A percentile compares a stretch with the other conserved stretches of the same genome.
Evolutionary conservation across 1,140 invertebrate genomes (phyloP).

Genomic region (Caenorhabditis tropicalis): DNA sequence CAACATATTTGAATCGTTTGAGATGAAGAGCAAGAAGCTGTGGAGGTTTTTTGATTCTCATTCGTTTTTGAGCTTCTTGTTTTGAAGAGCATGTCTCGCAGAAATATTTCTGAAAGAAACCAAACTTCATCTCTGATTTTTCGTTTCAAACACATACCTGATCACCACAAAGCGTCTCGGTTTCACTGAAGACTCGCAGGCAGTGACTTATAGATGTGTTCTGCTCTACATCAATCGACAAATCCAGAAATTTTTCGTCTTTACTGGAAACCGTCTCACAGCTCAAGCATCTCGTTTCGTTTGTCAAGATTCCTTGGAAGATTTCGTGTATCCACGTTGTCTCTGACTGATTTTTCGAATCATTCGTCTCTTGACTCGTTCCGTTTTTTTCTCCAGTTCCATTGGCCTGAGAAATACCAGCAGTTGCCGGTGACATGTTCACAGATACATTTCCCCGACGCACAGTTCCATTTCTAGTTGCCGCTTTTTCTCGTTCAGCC

Average conservation of each 20-base stretch:
- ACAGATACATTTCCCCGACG: conserved; percentile 28
- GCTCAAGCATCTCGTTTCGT: conserved; percentile 97
- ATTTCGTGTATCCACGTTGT: conserved; percentile 96
- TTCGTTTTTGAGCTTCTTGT: conserved; percentile 92
- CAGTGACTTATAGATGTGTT: conserved; percentile 99
- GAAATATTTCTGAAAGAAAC: conserved; percentile 87
- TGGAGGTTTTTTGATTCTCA: conserved; percentile 96
- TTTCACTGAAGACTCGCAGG: conserved; percentile 94
- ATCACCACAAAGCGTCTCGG: conserved; percentile 97
- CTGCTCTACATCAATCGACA: conserved; percentile 98
- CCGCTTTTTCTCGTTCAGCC: conserved; percentile 43
- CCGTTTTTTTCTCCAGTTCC: not conserved
- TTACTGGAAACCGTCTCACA: conserved; percentile 99
- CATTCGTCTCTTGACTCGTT: not conserved
- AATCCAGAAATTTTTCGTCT: conserved; percentile 98
- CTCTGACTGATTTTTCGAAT: conserved; percentile 23
- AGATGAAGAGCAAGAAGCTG: conserved; percentile 96
- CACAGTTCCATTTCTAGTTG: conserved; percentile 33
- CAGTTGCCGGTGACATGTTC: conserved; percentile 2
- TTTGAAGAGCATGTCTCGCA: conserved; percentile 99
- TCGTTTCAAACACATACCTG: conserved; percentile 73
- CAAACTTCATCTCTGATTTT: too few species aligned
- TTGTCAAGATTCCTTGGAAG: conserved; percentile 98
- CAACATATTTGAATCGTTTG: conserved; percentile 98
- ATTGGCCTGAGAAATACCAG: not conserved